Conservation (phyloP, 1,140 invertebrate species). For the Ostrea denselamellosa region DNA sequence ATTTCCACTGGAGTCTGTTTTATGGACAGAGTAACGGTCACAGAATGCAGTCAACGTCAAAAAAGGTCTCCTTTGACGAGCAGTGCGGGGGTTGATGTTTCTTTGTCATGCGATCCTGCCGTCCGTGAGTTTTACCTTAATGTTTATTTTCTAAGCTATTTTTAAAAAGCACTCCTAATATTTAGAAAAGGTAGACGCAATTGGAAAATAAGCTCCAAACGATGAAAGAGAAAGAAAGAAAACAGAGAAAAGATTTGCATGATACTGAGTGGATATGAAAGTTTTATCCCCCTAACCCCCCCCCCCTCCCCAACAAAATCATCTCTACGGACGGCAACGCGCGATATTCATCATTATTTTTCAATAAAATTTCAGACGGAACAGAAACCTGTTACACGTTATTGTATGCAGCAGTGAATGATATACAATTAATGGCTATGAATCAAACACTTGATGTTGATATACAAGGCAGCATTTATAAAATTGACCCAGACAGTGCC, state of each 20-base stretch:
- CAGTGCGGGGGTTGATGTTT: conserved; percentile 19
- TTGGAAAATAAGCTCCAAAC: no score
- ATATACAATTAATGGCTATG: neutral
- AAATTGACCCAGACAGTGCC: conserved; percentile 1
- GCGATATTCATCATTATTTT: neutral
- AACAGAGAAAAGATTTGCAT: no score
- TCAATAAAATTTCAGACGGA: conserved; percentile 20
- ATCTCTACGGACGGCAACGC: no score
- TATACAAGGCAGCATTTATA: conserved; percentile 1
- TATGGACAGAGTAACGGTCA: neutral
- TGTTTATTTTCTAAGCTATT: no score
- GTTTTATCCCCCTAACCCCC: no score
- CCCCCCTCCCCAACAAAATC: no score
- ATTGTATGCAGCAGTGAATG: conserved; percentile 15
- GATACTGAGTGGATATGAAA: no score
- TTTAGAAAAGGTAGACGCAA: no score
- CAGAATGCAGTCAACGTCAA: neutral
- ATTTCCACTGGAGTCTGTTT: neutral
- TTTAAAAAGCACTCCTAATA: neutral
- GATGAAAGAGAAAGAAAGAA: no score
- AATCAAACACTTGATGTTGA: conserved; percentile 4
- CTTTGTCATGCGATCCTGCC: conserved; percentile 35
- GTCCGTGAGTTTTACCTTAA: conserved; percentile 19
- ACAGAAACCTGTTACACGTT: conserved; percentile 26
- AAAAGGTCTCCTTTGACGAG: neutral